Percentiles rank a stretch among this genome's conserved stretches.
Conservation (phyloP, 2,888 invertebrate genomes). For the Thelaira solivaga region DNA sequence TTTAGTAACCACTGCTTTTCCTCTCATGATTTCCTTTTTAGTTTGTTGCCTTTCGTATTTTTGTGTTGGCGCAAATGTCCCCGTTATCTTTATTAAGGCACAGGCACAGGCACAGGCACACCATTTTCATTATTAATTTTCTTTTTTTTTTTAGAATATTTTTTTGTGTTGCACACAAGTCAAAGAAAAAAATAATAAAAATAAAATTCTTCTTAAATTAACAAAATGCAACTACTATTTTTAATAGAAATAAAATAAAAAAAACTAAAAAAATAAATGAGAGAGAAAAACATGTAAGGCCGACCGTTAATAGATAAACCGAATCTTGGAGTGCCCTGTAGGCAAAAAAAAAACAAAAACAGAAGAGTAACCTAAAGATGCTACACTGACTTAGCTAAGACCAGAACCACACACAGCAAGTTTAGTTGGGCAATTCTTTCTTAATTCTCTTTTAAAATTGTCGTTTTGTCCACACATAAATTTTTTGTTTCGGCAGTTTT, state of each 20-base stretch:
- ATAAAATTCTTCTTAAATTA: constrained; percentile 46
- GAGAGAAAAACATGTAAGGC: too few species aligned
- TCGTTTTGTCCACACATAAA: too few species aligned
- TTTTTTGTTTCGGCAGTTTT: too few species aligned
- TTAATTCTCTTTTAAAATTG: too few species aligned
- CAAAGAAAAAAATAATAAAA: neutral
- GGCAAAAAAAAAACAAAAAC: too few species aligned
- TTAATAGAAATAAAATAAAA: neutral
- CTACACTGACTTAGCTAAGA: too few species aligned
- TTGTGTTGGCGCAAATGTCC: constrained; percentile 47
- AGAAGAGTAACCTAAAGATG: too few species aligned
- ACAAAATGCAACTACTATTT: constrained; percentile 44
- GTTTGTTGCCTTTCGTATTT: constrained; percentile 29
- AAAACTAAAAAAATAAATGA: neutral
- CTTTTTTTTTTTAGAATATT: constrained; percentile 5
- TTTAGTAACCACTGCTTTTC: constrained; percentile 6
- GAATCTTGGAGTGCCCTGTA: too few species aligned
- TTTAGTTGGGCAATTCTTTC: too few species aligned
- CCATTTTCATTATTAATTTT: constrained; percentile 54
- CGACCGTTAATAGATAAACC: too few species aligned
- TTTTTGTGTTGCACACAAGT: neutral
- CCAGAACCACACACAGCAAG: too few species aligned
- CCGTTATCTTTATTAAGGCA: constrained; percentile 54
- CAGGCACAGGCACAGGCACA: too few species aligned
- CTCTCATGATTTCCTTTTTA: constrained; percentile 18